phyloP scores from a whole-genome alignment of 2,888 invertebrate genomes.

The Drosophila hawaiiensis region DNA sequence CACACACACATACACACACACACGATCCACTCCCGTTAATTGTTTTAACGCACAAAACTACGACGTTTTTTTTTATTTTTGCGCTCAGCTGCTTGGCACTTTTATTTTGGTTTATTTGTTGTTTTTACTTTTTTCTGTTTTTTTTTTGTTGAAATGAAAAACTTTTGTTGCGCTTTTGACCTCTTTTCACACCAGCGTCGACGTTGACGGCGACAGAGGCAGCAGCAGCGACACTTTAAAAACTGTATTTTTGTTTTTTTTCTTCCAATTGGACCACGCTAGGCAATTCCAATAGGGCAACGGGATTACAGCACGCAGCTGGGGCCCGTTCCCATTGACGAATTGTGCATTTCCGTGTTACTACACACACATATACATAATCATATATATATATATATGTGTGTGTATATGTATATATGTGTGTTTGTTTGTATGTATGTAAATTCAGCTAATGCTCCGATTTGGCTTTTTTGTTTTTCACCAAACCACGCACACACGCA shows the following conservation, averaged over 20 bases:
- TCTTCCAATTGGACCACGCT: constrained; percentile 24
- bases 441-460: constrained; percentile 63
- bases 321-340: constrained; percentile 33
- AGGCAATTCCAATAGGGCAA: constrained; percentile 43
- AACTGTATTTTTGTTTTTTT: constrained; percentile 49
- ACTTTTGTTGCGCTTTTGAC: constrained; percentile 79
- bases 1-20: constrained; percentile 18
- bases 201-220: constrained; percentile 44
- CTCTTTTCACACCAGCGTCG: constrained; percentile 69
- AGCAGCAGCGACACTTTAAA: constrained; percentile 48
- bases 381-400: constrained; percentile 27
- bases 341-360: constrained; percentile 70
- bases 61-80: constrained; percentile 73
- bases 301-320: constrained; percentile 61
- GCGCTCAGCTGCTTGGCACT: constrained; percentile 70
- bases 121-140: constrained; percentile 31
- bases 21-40: constrained; percentile 52
- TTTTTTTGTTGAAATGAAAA: constrained; percentile 56
- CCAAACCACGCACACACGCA: constrained; percentile 39
- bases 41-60: constrained; percentile 75
- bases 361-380: background rate
- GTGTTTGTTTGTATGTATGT: constrained; percentile 37
- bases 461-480: constrained; percentile 69
- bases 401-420: constrained; percentile 4
- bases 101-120: constrained; percentile 26